Evolutionary conservation across 2,113 vertebrate species (phyloP).

Genomic region (Bombycilla garrulus): DNA sequence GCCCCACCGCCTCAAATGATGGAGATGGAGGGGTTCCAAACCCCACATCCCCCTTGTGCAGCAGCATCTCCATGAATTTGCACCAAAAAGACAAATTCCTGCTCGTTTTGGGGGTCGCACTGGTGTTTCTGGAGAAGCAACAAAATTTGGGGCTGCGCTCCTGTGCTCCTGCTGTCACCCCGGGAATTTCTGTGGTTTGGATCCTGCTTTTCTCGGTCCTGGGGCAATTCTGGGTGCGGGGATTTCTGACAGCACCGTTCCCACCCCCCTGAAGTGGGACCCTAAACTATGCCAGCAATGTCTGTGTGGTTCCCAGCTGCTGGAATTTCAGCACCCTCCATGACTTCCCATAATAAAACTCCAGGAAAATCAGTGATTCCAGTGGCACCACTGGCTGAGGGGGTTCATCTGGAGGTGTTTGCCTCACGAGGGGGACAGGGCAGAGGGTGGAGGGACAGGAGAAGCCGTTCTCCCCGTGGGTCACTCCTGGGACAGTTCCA

Average conservation of each 20-base stretch:
- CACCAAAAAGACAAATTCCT: background rate
- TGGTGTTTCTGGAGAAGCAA: background rate
- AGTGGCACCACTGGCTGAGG: background rate
- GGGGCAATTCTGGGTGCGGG: background rate
- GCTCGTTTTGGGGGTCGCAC: background rate
- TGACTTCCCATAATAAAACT: background rate
- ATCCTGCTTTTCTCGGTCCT: background rate
- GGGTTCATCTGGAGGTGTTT: accelerated
- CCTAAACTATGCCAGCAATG: accelerated
- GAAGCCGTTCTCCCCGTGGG: accelerated
- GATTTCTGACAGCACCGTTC: accelerated
- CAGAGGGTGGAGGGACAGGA: background rate
- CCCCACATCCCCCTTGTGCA: too few species aligned
- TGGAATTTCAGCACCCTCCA: background rate
- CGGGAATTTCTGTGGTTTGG: background rate
- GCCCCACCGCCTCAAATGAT: background rate
- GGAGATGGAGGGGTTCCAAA: background rate
- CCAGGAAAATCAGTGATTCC: background rate
- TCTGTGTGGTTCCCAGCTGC: accelerated
- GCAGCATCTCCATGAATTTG: background rate
- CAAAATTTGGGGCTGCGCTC: background rate
- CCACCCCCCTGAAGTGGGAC: background rate
- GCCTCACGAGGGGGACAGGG: accelerated
- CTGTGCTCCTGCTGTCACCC: background rate
- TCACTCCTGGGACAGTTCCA: background rate